Evolutionary conservation across 2,797 vertebrate genomes (phyloP), one percentile per base, ranked within the genome.

Genomic region (Lindbergichthys nudifrons): DNA sequence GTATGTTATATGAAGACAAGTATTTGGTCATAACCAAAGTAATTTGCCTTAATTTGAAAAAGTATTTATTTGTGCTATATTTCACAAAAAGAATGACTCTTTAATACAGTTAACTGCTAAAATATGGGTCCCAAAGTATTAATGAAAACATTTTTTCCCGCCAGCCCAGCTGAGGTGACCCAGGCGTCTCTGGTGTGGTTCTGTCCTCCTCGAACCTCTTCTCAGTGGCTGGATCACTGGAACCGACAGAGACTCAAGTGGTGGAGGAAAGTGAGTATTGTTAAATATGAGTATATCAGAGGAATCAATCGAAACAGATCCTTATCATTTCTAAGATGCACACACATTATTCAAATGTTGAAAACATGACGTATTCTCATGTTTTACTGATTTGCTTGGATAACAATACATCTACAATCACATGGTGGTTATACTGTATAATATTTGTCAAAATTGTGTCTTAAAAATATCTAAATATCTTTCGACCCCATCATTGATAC

Each of bases 151-250:
- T 36, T 36, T 60, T 9, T 65, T 57, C 79, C 83, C 75, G 3
- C 12, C 93, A 98, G 97, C 89, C 92, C 91, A 45, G 93, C 91
- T 70, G 97, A 98, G 86, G 92, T 93, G 75, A 97, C 95, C 0
- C 84, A 94, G 47, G 93, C 96, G 0, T 96, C 96, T n/a, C 92
- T 99, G 47, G 95, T 96, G 10, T 99, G 98, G 98, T 99, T 99
- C 93, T 96, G 97, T 84, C 95, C 97, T 61, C 88, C 95, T 73
- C 96, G 95, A 70, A 97, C 96, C 16, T 93, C 96, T 2, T 94
- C 94, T 58, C 97, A 97, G 70, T 99, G 97, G 97, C 93, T 97
- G 19, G 97, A 99, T 90, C 97, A 97, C 90, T 99, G 98, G 97
- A 86, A 96, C 42, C 95, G 95, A 19, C 96, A 97, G 67, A 94